Evolutionary conservation across 2,113 vertebrate genomes (phyloP), one percentile per base, ranked within the genome.

Genomic region (Gambusia affinis): DNA sequence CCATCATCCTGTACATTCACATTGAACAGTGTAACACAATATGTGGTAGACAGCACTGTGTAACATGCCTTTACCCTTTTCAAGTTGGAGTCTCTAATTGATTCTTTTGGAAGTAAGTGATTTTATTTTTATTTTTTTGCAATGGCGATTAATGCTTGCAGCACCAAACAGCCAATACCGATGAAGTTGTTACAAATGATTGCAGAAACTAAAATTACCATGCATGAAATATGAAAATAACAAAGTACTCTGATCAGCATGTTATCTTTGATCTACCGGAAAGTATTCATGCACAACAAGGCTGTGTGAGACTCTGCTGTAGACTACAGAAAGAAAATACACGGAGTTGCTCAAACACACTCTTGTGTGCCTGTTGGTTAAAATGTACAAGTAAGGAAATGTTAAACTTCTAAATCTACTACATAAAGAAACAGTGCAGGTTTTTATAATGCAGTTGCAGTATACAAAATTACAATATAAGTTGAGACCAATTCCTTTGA

Each of bases 161-260:
- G 81, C 81, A 82, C 77, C 19, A 17, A 54, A 8, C 72, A 88
- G 75, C 74, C 12, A 77, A 75, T 68, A 84, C 80, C 80, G 70
- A 70, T 42, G 22, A 51, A 64, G 29, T 31, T 63, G 44, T 60
- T 75, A 81, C 69, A 75, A 79, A 87, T 72, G 70, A 77, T 3
- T 47, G 78, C 66, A 81, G 24, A 74, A 85, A 83, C 87, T 4
- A 8, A 54, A 65, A 64, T 19, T 22, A 27, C 11, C 31, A 57
- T 15, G 33, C 57, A 57, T 88, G 92, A 93, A 92, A 92, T 90
- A 91, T 77, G 90, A 87, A 90, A 92, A 92, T 88, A 92, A 87
- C 47, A 80, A 87, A 88, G 91, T 92, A 81, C 12, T 29, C 60
- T 83, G 79, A 76, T 77, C 67, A 88, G 85, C 83, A 82, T 85